Base-by-base conservation (phyloP, 2,888 invertebrate species). In the Pseudococcus longispinus region DNA sequence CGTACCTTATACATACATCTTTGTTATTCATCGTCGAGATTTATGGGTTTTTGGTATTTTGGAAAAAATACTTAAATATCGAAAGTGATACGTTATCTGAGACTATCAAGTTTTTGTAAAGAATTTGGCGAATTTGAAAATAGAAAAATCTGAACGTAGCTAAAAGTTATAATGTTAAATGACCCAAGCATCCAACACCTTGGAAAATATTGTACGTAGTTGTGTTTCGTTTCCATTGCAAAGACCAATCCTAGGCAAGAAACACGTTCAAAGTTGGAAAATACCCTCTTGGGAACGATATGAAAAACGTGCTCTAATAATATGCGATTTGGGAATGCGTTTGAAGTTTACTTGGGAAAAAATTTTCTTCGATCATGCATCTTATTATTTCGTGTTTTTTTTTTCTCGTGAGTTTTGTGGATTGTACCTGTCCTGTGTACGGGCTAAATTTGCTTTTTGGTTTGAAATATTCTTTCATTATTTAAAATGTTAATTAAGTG, bases 201-300 rank as follows among this genome's bases (percentile, higher is more conserved):
- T 29, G 29, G 18, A 70, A 70, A 32, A 70, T 32, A 29, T 70
- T 46, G 15, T 46, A 46, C 29, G 18, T 70, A 29, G 70, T 18
- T 70, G 15, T 70, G 18, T 70, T 70, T 70, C 37, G 37, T 37
- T 37, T 37, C 37, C 37, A 37, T 37, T 37, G 18, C 70, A 70
- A 70, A 70, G 70, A 6, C 70, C 26, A 70, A 70, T 70, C 70
- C 29, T 11, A 20, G 20, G 77, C 29, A 20, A 80, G 77, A 42
- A 80, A 80, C 20, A 80, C 70, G 70, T 70, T 70, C 70, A 70
- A 70, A 70, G 70, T 80, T 20, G 20, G 42, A 80, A 80, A 80
- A 80, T n/a, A 80, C 42, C 18, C 77, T 42, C 37, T 80, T 42
- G 77, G 20, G 77, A 80, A n/a, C 42, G 32, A 80, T 80, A 80